A percentile compares a stretch with the other conserved stretches of the same genome.
Conservation (phyloP, 2,888 invertebrate genomes). For the Xestoiulus laeticollis region DNA sequence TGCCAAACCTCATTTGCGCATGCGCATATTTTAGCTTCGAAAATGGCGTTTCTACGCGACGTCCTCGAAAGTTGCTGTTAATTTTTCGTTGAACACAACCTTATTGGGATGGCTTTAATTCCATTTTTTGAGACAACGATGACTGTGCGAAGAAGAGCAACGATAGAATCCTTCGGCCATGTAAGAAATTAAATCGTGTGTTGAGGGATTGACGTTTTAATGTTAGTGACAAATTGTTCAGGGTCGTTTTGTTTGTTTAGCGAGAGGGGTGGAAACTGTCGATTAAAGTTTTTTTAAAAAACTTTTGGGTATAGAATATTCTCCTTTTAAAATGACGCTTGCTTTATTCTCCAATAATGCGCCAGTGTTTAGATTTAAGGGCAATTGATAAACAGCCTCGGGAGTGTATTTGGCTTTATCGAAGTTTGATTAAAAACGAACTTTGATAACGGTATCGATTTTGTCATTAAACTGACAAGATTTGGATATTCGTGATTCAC, state of each 20-base stretch:
- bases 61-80: background rate
- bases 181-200: background rate
- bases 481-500: background rate
- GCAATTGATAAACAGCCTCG: background rate
- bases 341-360: background rate
- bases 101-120: background rate
- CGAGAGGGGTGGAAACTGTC: slow-evolving; percentile 27
- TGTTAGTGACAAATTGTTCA: slow-evolving; percentile 29
- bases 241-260: slow-evolving; percentile 39
- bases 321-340: background rate
- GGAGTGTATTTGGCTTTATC: background rate
- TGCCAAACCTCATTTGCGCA: background rate
- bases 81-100: background rate
- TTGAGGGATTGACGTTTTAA: background rate
- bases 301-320: background rate
- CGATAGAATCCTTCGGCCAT: background rate
- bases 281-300: slow-evolving; percentile 15
- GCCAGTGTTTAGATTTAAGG: background rate
- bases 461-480: background rate
- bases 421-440: background rate
- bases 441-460: slow-evolving; percentile 23
- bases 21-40: background rate
- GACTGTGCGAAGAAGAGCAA: background rate
- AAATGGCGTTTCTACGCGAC: background rate
- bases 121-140: background rate